Conservation (phyloP, 53 echinoderm and acorn worm species). For the Luidia sarsii region DNA sequence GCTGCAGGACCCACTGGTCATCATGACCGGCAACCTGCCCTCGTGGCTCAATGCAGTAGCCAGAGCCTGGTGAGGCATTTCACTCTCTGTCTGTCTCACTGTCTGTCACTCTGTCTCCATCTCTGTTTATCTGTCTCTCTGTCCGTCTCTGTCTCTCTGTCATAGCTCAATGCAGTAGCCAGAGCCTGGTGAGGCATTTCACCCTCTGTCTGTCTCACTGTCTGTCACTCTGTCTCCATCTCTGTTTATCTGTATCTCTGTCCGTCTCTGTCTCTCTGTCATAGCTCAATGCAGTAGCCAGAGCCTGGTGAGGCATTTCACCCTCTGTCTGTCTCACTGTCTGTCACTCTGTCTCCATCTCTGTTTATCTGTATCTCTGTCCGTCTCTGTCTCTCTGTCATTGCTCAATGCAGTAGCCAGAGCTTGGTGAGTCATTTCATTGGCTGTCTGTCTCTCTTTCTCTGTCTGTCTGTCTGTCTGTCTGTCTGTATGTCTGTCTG, state of each 20-base stretch:
- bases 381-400: no score
- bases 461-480: no score
- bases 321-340: background rate
- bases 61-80: conserved; percentile 77
- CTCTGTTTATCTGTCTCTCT: no score
- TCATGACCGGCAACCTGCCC: conserved; percentile 98
- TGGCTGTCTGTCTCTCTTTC: background rate
- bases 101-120: no score
- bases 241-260: no score
- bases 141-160: no score
- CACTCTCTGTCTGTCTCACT: background rate
- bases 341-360: no score
- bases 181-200: conserved; percentile 77
- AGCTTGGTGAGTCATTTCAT: conserved; percentile 72
- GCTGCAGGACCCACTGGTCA: conserved; percentile 96
- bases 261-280: no score
- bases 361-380: no score
- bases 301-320: conserved; percentile 74
- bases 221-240: no score
- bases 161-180: conserved; percentile 97
- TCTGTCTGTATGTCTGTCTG: no score
- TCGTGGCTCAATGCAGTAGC: conserved; percentile 97
- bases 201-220: background rate
- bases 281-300: conserved; percentile 96
- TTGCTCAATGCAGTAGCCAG: conserved; percentile 95